These are phyloP conservation scores for Vultur gryphus DNA, from an alignment of 2,797 vertebrate genomes.

Conservation along the genomic window DNA sequence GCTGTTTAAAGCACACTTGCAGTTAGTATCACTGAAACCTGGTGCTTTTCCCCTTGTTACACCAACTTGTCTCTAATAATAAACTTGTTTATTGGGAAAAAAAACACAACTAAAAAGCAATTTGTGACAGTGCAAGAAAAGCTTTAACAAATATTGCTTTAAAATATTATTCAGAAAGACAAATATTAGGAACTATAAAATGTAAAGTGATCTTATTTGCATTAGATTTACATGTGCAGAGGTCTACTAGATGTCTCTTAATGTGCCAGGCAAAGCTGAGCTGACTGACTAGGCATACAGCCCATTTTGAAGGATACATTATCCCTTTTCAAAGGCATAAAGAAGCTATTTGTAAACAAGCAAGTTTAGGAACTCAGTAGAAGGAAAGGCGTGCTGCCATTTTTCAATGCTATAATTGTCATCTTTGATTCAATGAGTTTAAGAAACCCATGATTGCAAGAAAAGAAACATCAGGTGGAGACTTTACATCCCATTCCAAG, in stretches of 20 bases:
- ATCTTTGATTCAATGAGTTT: conserved; percentile 13
- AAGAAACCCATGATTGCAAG: conserved; percentile 33
- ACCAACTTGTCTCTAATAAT: conserved; percentile 69
- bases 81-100: conserved; percentile 59
- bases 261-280: conserved; percentile 68
- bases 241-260: conserved; percentile 71
- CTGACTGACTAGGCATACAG: conserved; percentile 62
- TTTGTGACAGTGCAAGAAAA: conserved; percentile 74
- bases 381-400: conserved; percentile 62
- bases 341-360: conserved; percentile 71
- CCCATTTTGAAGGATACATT: conserved; percentile 64
- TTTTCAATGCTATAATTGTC: conserved; percentile 64
- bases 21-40: conserved; percentile 62
- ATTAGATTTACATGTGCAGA: conserved; percentile 79
- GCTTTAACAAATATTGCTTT: conserved; percentile 77
- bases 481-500: conserved; percentile 36
- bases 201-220: conserved; percentile 77
- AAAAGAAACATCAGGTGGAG: conserved; percentile 47
- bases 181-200: conserved; percentile 76
- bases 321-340: conserved; percentile 77
- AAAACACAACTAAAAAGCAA: conserved; percentile 69
- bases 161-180: conserved; percentile 75
- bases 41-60: conserved; percentile 61
- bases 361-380: conserved; percentile 68
- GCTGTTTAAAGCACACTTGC: conserved; percentile 70